phyloP scores from a whole-genome alignment of 2,113 vertebrate genomes.

The Jaculus jaculus region DNA sequence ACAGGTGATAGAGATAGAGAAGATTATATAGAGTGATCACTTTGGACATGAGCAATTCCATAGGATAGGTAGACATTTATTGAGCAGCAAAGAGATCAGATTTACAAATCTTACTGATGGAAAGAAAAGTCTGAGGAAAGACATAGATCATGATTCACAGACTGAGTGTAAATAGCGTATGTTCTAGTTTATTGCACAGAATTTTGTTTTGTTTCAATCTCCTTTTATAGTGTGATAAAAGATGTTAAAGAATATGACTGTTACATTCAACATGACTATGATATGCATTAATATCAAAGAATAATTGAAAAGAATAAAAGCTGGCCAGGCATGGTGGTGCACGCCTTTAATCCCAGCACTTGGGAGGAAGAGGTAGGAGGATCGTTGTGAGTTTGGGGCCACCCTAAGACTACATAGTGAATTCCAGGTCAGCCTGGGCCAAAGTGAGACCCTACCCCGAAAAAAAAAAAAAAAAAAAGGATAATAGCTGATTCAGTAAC shows the following conservation, averaged over 20 bases:
- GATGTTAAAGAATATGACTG: not conserved
- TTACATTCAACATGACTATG: not conserved
- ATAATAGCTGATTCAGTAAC: not conserved
- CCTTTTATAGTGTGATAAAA: not conserved
- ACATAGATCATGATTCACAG: not conserved
- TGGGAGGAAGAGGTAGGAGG: too few relatives aligned
- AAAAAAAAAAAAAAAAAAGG: too few relatives aligned
- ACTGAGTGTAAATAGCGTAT: not conserved
- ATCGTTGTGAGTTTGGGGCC: too few relatives aligned
- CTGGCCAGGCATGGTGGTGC: too few relatives aligned
- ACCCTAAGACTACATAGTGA: too few relatives aligned
- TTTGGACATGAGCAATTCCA: not conserved
- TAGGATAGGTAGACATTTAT: not conserved
- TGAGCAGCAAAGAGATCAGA: not conserved
- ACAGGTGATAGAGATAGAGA: not conserved
- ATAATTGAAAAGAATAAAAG: conserved; percentile 7
- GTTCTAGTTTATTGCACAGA: not conserved
- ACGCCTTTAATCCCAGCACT: too few relatives aligned
- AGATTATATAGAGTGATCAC: not conserved
- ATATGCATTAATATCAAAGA: not conserved
- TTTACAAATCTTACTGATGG: not conserved
- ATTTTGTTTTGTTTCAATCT: not conserved
- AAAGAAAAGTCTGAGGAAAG: not conserved
- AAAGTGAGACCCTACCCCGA: too few relatives aligned
- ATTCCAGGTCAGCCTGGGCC: too few relatives aligned